A percentile compares a stretch with the other conserved stretches of the same genome.
phyloP scores from a whole-genome alignment of 2,888 invertebrate genomes.

The Caenorhabditis sulstoni region DNA sequence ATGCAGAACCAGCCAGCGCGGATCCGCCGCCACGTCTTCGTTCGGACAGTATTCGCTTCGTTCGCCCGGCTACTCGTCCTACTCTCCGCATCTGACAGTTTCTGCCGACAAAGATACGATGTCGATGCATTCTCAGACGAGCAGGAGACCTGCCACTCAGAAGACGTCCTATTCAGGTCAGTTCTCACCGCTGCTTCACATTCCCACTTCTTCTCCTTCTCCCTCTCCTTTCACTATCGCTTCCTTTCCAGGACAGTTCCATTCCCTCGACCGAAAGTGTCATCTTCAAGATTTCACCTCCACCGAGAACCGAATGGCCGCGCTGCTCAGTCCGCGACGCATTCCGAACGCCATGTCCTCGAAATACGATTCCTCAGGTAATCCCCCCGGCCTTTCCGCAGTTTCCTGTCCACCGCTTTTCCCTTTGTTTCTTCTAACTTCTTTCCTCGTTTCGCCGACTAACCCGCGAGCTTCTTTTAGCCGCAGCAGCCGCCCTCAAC shows the following conservation, averaged over 20 bases:
- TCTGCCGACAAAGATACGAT: conserved; percentile 74
- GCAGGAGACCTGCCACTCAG: conserved; percentile 29
- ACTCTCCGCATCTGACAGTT: conserved; percentile 58
- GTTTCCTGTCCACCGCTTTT: conserved; percentile 31
- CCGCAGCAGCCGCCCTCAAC: conserved; percentile 62
- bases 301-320: conserved; percentile 58
- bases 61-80: conserved; percentile 64
- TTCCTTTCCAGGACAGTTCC: conserved; percentile 59
- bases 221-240: not conserved
- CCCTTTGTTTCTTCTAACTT: conserved; percentile 8
- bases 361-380: conserved; percentile 49
- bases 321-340: conserved; percentile 59
- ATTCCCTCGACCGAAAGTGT: conserved; percentile 74
- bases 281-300: conserved; percentile 67
- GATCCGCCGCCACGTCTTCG: conserved; percentile 55
- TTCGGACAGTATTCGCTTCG: conserved; percentile 44
- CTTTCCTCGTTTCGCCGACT: conserved; percentile 19
- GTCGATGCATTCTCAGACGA: conserved; percentile 59
- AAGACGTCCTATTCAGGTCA: conserved; percentile 40
- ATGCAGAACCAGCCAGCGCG: conserved; percentile 73
- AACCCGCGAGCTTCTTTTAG: conserved; percentile 42
- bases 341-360: conserved; percentile 45
- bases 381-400: conserved; percentile 25
- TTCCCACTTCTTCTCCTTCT: not conserved
- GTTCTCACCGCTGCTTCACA: not conserved